Base-by-base conservation (phyloP, 1,140 invertebrate species). In the Charaxes varanes region DNA sequence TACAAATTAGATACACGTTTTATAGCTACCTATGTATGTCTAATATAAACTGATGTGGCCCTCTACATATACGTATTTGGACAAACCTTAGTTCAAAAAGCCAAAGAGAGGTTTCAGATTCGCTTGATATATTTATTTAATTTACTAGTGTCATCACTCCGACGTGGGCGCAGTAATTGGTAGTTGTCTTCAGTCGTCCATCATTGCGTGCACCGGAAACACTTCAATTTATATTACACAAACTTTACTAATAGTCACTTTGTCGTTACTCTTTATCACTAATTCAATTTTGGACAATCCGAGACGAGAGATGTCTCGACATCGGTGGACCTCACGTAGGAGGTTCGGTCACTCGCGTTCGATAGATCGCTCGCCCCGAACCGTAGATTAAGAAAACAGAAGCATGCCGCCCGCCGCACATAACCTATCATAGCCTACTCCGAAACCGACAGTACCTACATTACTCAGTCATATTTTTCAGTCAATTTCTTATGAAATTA, bases 381-480 rank as follows among this genome's bases (percentile, higher is more conserved):
- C 45, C 45, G 38, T 32, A 40, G 60, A 56, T 59, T 68, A 67
- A 68, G 35, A 51, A 47, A 53, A 60, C 41, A 67, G 66, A 71
- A 73, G 73, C 73, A 66, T 56, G 71, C 69, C 74, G 72, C 62
- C 58, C 69, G 71, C 70, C 66, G 69, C 73, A 67, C 71, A 38
- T 62, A 71, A 74, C 47, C 67, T 79, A 82, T 69, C 73, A 74
- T 78, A 78, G 64, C 64, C 74, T 78, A 78, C 60, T 63, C 71
- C 65, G 57, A 77, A 67, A 70, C 73, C 71, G 57, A 68, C 73
- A 69, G 60, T 62, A 67, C 70, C 70, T 81, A 81, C 69, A 77
- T 76, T 82, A 82, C 70, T 82, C 78, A 82, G 76, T 82, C 78
- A 78, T 77, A 76, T 80, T 65, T 77, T 69, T 82, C 76, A 82